Conservation (phyloP, 1,140 invertebrate genomes). For the Epicauta chinensis region DNA sequence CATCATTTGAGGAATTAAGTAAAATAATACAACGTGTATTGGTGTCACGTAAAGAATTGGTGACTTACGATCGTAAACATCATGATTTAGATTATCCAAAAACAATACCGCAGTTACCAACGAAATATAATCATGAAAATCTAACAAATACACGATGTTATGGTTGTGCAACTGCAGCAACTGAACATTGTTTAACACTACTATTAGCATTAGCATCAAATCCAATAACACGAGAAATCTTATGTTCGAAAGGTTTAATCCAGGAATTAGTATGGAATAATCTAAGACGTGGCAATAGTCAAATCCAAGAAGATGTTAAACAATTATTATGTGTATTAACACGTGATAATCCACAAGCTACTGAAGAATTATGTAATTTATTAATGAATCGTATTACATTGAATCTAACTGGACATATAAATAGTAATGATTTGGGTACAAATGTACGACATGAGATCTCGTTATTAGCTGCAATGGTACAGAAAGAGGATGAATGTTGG, state of each 20-base stretch:
- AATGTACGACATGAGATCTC: conserved; percentile 83
- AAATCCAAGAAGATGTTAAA: conserved; percentile 80
- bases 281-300: conserved; percentile 69
- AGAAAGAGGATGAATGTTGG: conserved; percentile 93
- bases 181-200: conserved; percentile 90
- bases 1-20: conserved; percentile 91
- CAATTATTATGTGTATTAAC: conserved; percentile 86
- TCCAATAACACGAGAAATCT: conserved; percentile 63
- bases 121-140: not conserved
- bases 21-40: conserved; percentile 78
- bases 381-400: conserved; percentile 77
- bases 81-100: conserved; percentile 43
- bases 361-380: conserved; percentile 76
- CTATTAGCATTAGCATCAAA: conserved; percentile 87
- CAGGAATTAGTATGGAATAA: conserved; percentile 88
- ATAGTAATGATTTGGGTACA: conserved; percentile 61
- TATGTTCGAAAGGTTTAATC: conserved; percentile 83
- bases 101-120: conserved; percentile 23
- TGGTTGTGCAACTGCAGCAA: conserved; percentile 78
- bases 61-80: conserved; percentile 87
- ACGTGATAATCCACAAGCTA: conserved; percentile 80
- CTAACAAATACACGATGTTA: conserved; percentile 54
- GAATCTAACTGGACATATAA: conserved; percentile 55
- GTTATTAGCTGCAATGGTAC: conserved; percentile 76
- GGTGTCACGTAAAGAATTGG: conserved; percentile 65